Conservation (phyloP, 2,888 invertebrate species). For the Lissonota sp. region DNA sequence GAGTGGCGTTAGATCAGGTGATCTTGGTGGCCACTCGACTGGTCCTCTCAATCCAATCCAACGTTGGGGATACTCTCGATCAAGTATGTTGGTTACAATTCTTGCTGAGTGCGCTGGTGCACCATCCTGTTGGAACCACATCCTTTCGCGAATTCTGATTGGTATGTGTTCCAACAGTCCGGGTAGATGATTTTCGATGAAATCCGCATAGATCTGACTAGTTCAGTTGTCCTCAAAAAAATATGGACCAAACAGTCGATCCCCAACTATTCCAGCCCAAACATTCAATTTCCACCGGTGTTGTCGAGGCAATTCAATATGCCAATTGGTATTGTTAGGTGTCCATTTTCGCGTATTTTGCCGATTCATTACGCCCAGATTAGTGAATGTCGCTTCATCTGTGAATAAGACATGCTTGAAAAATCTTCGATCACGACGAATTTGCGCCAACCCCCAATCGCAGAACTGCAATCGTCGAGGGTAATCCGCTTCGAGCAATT, state of each 20-base stretch:
- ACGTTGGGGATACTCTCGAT: not conserved
- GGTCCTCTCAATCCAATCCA: constrained; percentile 3
- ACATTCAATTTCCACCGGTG: constrained; percentile 5
- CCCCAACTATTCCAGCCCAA: constrained; percentile 12
- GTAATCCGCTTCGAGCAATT: no score
- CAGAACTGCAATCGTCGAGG: no score
- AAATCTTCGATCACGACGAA: no score
- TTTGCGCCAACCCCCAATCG: no score
- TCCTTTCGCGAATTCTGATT: not conserved
- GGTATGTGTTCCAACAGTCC: not conserved
- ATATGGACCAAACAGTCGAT: not conserved
- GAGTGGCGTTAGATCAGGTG: no score
- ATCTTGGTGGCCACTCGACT: no score
- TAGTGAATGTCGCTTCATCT: no score
- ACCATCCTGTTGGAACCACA: not conserved
- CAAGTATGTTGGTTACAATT: not conserved
- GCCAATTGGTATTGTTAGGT: no score
- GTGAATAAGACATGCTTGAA: no score
- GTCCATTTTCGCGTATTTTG: not conserved
- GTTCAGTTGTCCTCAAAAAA: constrained; percentile 1
- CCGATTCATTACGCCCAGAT: not conserved
- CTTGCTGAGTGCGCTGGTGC: constrained; percentile 1
- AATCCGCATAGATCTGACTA: not conserved
- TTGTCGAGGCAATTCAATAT: not conserved
- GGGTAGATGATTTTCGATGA: not conserved